Conservation (phyloP, 1,140 invertebrate genomes). For the Cyrtorhinus lividipennis region DNA sequence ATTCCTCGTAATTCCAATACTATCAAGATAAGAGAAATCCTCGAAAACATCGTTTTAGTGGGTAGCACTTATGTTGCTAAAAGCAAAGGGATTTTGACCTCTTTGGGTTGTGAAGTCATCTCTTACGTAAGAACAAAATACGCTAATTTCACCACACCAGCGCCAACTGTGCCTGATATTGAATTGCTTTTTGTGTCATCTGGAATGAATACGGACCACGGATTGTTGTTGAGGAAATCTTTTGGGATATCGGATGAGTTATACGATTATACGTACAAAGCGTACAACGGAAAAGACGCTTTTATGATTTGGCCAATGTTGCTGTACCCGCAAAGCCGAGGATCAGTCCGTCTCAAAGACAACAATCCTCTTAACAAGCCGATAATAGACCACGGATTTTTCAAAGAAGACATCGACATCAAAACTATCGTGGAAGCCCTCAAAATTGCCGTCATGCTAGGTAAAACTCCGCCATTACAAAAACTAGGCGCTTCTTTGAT, state of each 20-base stretch:
- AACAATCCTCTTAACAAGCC: slow-evolving; percentile 58
- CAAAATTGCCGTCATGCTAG: slow-evolving; percentile 34
- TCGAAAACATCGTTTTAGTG: slow-evolving; percentile 43
- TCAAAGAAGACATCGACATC: slow-evolving; percentile 48
- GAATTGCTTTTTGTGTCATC: slow-evolving; percentile 28
- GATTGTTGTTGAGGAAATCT: slow-evolving; percentile 27
- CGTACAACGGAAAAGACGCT: slow-evolving; percentile 28
- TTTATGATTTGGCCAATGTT: slow-evolving; percentile 46
- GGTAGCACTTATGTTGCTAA: slow-evolving; percentile 59
- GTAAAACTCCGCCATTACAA: slow-evolving; percentile 28
- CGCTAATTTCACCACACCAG: slow-evolving; percentile 19
- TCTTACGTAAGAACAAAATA: slow-evolving; percentile 46
- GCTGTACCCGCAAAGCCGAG: slow-evolving; percentile 57
- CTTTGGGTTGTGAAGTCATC: slow-evolving; percentile 53
- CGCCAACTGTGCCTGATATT: slow-evolving; percentile 28
- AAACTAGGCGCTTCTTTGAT: slow-evolving; percentile 42
- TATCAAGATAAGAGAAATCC: slow-evolving; percentile 36
- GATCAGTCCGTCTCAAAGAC: slow-evolving; percentile 46
- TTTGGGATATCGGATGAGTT: slow-evolving; percentile 30
- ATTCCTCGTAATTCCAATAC: slow-evolving; percentile 43
- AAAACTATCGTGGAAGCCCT: slow-evolving; percentile 53
- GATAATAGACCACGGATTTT: slow-evolving; percentile 61
- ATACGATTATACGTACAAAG: slow-evolving; percentile 29
- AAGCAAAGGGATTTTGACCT: slow-evolving; percentile 35
- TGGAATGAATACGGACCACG: slow-evolving; percentile 25